Conservation (phyloP, 1,140 invertebrate genomes). For the Hestina assimilis region DNA sequence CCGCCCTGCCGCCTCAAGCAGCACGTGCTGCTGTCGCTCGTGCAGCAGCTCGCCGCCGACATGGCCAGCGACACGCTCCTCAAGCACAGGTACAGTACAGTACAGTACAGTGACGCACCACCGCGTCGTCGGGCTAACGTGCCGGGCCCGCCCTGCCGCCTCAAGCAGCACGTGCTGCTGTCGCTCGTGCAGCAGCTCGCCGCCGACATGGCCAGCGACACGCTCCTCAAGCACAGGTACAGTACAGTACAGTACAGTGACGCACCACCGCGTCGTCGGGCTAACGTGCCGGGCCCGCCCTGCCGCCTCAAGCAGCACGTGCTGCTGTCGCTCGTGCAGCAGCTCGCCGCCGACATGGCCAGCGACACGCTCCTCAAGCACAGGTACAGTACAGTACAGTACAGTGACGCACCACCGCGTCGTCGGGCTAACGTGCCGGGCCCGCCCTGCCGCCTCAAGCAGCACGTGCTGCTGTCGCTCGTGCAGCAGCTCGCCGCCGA, state of each 20-base stretch:
- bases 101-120: conserved; percentile 90
- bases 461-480: conserved; percentile 92
- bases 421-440: conserved; percentile 88
- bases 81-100: conserved; percentile 91
- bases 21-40: conserved; percentile 92
- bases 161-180: conserved; percentile 91
- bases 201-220: conserved; percentile 89
- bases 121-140: conserved; percentile 88
- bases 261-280: conserved; percentile 86
- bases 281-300: conserved; percentile 87
- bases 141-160: conserved; percentile 84
- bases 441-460: conserved; percentile 84
- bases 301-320: conserved; percentile 90
- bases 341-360: conserved; percentile 91
- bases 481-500: conserved; percentile 95
- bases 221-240: conserved; percentile 93
- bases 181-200: conserved; percentile 95
- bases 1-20: conserved; percentile 86
- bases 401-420: conserved; percentile 89
- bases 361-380: conserved; percentile 92
- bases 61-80: conserved; percentile 90
- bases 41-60: conserved; percentile 94
- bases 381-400: too few species aligned
- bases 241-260: too few species aligned
- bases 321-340: conserved; percentile 93